Conservation (phyloP, 2,888 invertebrate genomes). For the Pandemis cinnamomeana region DNA sequence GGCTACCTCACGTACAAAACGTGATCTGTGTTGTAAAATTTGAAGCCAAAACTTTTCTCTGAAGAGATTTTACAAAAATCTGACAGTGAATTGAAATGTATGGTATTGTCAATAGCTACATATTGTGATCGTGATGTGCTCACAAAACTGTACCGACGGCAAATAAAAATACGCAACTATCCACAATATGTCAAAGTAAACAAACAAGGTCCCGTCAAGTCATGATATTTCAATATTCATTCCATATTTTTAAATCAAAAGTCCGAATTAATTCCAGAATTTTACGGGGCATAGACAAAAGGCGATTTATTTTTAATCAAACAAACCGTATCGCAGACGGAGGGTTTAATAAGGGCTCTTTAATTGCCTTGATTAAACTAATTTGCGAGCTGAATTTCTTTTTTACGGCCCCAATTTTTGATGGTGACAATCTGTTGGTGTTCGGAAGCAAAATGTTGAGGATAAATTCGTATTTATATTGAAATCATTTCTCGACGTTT, state of each 20-base stretch:
- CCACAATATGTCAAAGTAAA: not conserved
- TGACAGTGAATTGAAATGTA: too few relatives aligned
- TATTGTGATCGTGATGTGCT: too few relatives aligned
- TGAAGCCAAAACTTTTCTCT: too few relatives aligned
- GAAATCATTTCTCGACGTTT: not conserved
- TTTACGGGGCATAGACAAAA: constrained; percentile 41
- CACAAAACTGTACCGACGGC: too few relatives aligned
- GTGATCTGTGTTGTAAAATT: too few relatives aligned
- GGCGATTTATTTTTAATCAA: constrained; percentile 54
- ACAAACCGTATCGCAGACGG: constrained; percentile 37
- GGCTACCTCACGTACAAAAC: too few relatives aligned
- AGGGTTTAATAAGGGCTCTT: constrained; percentile 36
- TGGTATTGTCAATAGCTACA: too few relatives aligned
- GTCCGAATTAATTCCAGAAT: constrained; percentile 11
- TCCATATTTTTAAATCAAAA: constrained; percentile 17
- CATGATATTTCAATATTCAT: constrained; percentile 14
- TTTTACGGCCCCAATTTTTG: constrained; percentile 30
- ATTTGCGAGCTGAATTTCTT: constrained; percentile 27
- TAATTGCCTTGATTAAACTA: constrained; percentile 41
- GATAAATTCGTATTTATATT: constrained; percentile 40
- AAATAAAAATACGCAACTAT: not conserved
- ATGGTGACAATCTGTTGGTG: constrained; percentile 22
- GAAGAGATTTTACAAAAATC: too few relatives aligned
- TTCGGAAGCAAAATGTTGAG: constrained; percentile 45
- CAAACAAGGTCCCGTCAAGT: not conserved